Evolutionary conservation across 2,888 invertebrate species (phyloP).

Genomic region (Callinectes sapidus): DNA sequence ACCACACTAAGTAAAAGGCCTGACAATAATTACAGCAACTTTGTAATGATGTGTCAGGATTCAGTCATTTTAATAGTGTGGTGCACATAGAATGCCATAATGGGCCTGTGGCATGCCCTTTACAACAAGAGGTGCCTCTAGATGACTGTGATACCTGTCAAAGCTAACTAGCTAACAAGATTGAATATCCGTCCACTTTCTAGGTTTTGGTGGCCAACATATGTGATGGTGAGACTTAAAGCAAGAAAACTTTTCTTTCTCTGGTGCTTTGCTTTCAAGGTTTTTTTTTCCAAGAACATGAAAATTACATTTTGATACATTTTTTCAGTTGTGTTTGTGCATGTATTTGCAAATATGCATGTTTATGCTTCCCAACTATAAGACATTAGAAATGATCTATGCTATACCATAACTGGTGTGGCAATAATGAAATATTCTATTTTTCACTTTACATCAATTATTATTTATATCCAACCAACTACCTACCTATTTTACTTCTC

Average conservation of each 20-base stretch:
- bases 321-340: too few species aligned
- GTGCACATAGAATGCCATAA: background rate
- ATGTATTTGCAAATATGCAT: too few species aligned
- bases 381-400: too few species aligned
- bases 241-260: background rate
- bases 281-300: too few species aligned
- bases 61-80: background rate
- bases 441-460: too few species aligned
- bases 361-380: too few species aligned
- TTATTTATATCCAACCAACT: too few species aligned
- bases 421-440: too few species aligned
- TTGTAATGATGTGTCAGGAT: background rate
- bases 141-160: background rate
- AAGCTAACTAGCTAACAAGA: background rate
- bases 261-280: too few species aligned
- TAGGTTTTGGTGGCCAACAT: background rate
- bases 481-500: too few species aligned
- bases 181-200: background rate
- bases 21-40: background rate
- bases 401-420: too few species aligned
- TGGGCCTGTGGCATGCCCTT: background rate
- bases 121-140: background rate
- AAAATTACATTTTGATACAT: too few species aligned
- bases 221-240: background rate
- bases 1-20: background rate